A percentile compares a stretch with the other conserved stretches of the same genome.
phyloP scores from a whole-genome alignment of 2,113 vertebrate genomes.

The Erinaceus europaeus region DNA sequence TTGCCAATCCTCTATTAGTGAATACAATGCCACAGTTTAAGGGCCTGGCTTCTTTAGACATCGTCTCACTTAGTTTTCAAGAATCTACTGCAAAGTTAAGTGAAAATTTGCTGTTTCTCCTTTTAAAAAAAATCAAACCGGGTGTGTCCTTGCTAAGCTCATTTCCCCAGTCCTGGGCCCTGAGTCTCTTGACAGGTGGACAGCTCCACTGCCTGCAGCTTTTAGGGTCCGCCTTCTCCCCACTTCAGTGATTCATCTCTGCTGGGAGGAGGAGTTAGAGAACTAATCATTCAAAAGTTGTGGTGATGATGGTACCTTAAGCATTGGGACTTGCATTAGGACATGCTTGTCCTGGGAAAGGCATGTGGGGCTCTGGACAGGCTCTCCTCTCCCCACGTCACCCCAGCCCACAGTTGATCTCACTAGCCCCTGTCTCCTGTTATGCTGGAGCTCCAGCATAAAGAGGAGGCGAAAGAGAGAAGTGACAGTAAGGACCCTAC shows the following conservation, averaged over 20 bases:
- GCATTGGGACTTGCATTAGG: not conserved
- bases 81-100: not conserved
- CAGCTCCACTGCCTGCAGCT: not conserved
- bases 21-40: too few species aligned
- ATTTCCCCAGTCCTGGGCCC: not conserved
- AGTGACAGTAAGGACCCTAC: not conserved
- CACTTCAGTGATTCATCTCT: not conserved
- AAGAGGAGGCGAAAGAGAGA: not conserved
- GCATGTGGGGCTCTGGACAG: too few species aligned
- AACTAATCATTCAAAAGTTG: not conserved
- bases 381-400: too few species aligned
- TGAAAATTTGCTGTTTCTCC: not conserved
- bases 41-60: not conserved
- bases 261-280: not conserved
- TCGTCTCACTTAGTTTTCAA: not conserved
- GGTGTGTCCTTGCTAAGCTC: not conserved
- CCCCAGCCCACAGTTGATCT: too few species aligned
- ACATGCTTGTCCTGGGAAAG: not conserved
- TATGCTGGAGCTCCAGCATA: not conserved
- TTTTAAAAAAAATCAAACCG: not conserved
- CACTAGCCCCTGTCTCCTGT: not conserved
- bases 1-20: not conserved
- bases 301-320: rapidly evolving
- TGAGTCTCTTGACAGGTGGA: not conserved
- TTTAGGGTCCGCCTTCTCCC: not conserved